These are phyloP conservation scores for Neolamprologus tretocephalus DNA, from an alignment of 2,113 vertebrate genomes.

Conservation along the genomic window DNA sequence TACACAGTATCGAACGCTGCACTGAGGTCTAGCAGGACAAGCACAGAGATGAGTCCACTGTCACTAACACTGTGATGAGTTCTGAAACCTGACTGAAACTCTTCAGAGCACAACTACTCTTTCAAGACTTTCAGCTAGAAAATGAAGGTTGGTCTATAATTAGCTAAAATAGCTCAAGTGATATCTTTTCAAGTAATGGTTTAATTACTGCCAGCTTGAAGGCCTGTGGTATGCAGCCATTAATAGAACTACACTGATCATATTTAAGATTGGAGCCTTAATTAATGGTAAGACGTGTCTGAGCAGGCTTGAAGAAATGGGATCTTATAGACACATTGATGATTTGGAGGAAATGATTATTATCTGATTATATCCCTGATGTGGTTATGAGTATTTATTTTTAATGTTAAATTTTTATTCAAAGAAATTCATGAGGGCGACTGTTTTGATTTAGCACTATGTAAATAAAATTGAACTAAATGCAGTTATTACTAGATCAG, in stretches of 20 bases:
- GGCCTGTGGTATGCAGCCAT: not conserved
- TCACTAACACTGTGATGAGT: not conserved
- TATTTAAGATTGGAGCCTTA: not conserved
- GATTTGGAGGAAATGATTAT: not conserved
- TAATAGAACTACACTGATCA: not conserved
- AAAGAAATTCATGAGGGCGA: not conserved
- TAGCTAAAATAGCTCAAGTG: not conserved
- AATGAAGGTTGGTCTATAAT: not conserved
- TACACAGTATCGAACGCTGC: accelerated
- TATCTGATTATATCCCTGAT: not conserved
- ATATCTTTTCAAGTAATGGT: not conserved
- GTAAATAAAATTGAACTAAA: not conserved
- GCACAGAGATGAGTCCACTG: not conserved
- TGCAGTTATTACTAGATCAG: not conserved
- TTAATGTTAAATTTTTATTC: not conserved
- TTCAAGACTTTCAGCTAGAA: not conserved
- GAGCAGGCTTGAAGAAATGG: not conserved
- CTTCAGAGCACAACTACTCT: not conserved
- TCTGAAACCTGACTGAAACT: not conserved
- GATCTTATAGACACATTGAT: not conserved
- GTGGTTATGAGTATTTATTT: not conserved
- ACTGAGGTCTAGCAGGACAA: not conserved
- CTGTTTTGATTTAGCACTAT: not conserved
- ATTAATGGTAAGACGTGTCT: not conserved
- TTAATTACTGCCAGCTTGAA: not conserved